Evolutionary conservation across 2,797 vertebrate species (phyloP).

Genomic region (Nannoperca australis): DNA sequence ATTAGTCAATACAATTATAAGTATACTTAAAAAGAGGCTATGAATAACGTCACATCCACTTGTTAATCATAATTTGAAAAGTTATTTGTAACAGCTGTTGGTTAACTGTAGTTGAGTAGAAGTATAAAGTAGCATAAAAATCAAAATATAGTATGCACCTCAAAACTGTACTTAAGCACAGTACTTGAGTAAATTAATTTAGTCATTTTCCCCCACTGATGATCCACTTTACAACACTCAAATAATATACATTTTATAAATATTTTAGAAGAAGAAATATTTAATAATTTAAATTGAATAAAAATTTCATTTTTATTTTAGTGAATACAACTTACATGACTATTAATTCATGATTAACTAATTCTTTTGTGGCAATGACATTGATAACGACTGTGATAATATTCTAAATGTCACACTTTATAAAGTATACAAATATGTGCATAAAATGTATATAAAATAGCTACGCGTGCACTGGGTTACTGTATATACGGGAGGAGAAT

Average conservation of each 20-base stretch:
- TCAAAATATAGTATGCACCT: background rate
- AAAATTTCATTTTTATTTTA: background rate
- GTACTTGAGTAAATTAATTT: background rate
- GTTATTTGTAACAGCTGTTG: background rate
- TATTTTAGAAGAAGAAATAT: background rate
- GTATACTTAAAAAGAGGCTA: background rate
- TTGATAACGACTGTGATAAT: slow-evolving; percentile 19
- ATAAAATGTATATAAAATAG: slow-evolving; percentile 47
- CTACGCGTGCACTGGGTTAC: slow-evolving; percentile 24
- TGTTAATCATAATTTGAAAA: background rate
- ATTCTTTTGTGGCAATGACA: slow-evolving; percentile 7
- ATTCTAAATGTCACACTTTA: slow-evolving; percentile 51
- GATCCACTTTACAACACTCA: background rate
- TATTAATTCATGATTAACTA: slow-evolving; percentile 10
- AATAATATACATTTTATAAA: background rate
- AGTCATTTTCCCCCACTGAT: background rate
- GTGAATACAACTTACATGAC: background rate
- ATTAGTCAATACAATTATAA: background rate
- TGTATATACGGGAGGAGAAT: slow-evolving; percentile 44
- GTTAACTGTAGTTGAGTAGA: background rate
- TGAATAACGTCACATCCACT: background rate
- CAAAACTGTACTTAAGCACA: background rate
- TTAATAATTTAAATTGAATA: background rate
- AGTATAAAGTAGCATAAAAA: background rate
- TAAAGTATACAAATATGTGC: slow-evolving; percentile 47